Conservation (phyloP, 2,113 vertebrate genomes). For the Fukomys damarensis region DNA sequence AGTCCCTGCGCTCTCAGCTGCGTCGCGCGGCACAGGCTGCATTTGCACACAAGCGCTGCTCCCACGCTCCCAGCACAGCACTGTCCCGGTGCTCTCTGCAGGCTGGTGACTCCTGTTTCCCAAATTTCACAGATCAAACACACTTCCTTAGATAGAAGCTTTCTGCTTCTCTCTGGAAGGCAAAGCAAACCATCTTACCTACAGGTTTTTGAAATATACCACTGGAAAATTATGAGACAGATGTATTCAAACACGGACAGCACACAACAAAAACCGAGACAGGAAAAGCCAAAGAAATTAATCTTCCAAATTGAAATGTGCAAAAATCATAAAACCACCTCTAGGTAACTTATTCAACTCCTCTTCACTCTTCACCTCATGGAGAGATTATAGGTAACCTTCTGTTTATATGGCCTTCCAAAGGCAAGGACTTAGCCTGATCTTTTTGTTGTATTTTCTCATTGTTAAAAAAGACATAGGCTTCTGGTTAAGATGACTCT, state of each 20-base stretch:
- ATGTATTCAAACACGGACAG: constrained; percentile 77
- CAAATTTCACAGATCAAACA: constrained; percentile 71
- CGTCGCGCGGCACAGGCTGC: too few species aligned
- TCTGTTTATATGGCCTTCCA: background rate
- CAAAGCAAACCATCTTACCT: constrained; percentile 67
- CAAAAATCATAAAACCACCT: background rate
- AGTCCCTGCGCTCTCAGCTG: too few species aligned
- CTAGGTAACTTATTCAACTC: constrained; percentile 9
- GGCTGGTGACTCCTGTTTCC: constrained; percentile 52
- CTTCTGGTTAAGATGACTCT: background rate
- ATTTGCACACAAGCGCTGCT: too few species aligned
- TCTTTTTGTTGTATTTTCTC: background rate
- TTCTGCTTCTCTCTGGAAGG: constrained; percentile 67
- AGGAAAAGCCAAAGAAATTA: constrained; percentile 76
- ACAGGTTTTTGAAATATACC: constrained; percentile 67
- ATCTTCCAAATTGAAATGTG: constrained; percentile 63
- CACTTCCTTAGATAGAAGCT: constrained; percentile 26
- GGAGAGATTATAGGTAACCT: background rate
- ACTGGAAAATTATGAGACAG: constrained; percentile 66
- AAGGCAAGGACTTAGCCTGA: background rate
- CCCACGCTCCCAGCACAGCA: background rate
- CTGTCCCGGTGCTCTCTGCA: too few species aligned
- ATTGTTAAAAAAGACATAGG: background rate
- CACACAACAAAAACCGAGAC: constrained; percentile 65
- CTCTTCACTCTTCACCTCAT: constrained; percentile 27